phyloP scores from a whole-genome alignment of 2,113 vertebrate genomes.

The Psephotus haematonotus region DNA sequence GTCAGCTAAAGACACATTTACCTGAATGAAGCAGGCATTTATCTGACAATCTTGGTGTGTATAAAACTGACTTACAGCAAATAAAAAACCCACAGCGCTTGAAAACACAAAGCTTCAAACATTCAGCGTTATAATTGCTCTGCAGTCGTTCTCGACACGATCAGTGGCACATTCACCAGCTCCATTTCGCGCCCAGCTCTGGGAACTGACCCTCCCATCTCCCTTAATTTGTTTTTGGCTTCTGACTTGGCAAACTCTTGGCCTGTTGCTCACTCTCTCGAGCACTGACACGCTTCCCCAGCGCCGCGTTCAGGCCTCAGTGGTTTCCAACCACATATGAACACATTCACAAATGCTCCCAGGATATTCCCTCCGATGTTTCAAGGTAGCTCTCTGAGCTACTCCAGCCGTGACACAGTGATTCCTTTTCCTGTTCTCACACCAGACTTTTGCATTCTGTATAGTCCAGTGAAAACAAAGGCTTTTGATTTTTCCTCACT shows the following conservation, averaged over 20 bases:
- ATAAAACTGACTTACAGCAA: neutral
- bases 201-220: neutral
- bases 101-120: neutral
- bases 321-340: neutral
- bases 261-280: neutral
- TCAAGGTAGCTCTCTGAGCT: neutral
- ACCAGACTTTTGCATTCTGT: neutral
- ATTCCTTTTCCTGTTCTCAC: neutral
- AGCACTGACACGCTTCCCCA: neutral
- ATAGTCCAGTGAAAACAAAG: neutral
- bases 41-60: neutral
- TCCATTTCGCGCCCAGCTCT: neutral
- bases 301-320: neutral
- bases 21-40: constrained; percentile 4
- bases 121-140: fast-evolving
- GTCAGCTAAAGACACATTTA: neutral
- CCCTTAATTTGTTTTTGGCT: neutral
- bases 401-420: neutral
- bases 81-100: neutral
- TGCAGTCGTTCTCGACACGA: neutral
- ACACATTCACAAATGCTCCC: neutral
- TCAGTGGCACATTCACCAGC: neutral
- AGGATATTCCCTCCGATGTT: neutral
- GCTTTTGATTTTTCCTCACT: neutral
- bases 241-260: neutral